These are phyloP conservation scores for Cephus pulcher DNA, from an alignment of 2,888 invertebrate genomes.

Conservation along the genomic window DNA sequence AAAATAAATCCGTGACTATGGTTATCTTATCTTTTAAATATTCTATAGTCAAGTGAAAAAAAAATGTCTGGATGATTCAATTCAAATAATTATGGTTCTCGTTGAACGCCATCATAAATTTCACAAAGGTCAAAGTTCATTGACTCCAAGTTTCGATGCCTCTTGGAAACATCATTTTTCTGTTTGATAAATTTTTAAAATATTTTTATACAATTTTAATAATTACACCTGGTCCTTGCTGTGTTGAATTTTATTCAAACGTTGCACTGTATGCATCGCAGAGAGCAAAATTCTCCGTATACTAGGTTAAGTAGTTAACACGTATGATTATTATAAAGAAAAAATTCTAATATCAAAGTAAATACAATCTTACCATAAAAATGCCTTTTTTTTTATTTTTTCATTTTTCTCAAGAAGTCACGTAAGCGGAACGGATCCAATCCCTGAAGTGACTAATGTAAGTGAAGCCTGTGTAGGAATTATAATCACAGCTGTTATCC, in stretches of 20 bases:
- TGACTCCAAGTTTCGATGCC: background rate
- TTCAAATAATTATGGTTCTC: background rate
- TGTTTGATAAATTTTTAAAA: background rate
- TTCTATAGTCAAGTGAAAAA: no score
- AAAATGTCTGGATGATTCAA: no score
- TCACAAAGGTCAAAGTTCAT: background rate
- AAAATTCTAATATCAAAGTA: background rate
- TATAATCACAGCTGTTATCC: constrained; percentile 33
- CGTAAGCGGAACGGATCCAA: constrained; percentile 38
- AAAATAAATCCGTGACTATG: background rate
- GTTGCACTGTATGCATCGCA: no score
- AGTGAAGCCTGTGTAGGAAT: constrained; percentile 40
- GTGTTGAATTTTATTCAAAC: no score
- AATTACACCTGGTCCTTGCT: no score
- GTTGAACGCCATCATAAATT: background rate
- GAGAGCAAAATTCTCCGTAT: background rate
- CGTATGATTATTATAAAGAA: background rate
- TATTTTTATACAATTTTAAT: no score
- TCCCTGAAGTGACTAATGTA: constrained; percentile 38
- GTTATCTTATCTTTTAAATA: no score
- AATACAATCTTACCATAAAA: background rate
- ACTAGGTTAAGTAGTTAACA: background rate
- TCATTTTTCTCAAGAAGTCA: constrained; percentile 11
- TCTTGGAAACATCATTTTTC: background rate
- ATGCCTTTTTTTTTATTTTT: background rate